Evolutionary conservation across 2,888 invertebrate genomes (phyloP), one percentile per base, ranked within the genome.

Genomic region (Sericinus montela): DNA sequence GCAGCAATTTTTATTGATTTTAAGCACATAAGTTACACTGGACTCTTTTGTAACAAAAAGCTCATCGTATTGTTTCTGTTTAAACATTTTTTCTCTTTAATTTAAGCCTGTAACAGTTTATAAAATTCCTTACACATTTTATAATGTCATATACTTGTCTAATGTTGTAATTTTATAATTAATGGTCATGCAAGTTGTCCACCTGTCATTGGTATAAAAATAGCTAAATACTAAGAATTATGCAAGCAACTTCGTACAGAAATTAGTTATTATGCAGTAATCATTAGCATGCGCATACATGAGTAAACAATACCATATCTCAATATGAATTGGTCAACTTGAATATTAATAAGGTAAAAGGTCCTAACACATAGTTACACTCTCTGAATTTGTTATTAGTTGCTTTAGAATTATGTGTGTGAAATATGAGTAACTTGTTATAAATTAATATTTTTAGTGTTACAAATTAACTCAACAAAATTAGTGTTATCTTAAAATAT

Each of bases 311-410:
- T 58, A 58, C 60, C 56, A 54, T 58, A 58, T 57, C 53, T 55
- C 54, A 54, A 60, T 61, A 57, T 46, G 61, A 60, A 61, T 62
- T 48, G 25, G 47, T 59, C 60, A 59, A 55, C 48, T 51, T 54
- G 65, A 65, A 70, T 68, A 60, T 56, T 54, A 62, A 65, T 55
- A 58, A 53, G 63, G 57, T 57, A 57, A 62, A 56, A 60, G 56
- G 59, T 61, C 62, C 65, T 67, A 63, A 66, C 62, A 62, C 63
- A 55, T 59, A 45, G 45, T 54, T 52, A 52, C 51, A 56, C 55
- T 55, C 34, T 49, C 48, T 59, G 56, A 54, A 52, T 54, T 52
- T 56, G 55, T 52, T 48, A 55, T 28, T 6, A 8, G 0, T 29
- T 29, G n/a, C n/a, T n/a, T n/a, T 29, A 3, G n/a, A 32, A 32